phyloP scores from a whole-genome alignment of 2,888 invertebrate species.

The Scaptomyza parva region DNA sequence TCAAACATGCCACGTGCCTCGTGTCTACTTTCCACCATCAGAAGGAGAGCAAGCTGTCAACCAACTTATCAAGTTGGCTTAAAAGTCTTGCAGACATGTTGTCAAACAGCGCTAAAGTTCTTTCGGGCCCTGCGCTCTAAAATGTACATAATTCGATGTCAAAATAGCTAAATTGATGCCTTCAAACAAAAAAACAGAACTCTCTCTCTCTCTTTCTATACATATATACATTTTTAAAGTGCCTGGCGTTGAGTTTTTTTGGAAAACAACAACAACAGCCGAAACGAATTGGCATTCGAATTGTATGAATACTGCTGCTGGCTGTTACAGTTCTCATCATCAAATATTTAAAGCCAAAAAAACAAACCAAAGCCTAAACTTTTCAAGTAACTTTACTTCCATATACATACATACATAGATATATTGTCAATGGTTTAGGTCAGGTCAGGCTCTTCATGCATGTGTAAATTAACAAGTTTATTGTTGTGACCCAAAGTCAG shows the following conservation, averaged over 20 bases:
- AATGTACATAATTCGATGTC: constrained; percentile 71
- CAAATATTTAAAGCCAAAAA: constrained; percentile 70
- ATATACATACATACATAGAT: too few species aligned
- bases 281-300: constrained; percentile 3
- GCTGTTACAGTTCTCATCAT: constrained; percentile 72
- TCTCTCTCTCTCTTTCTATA: too few species aligned
- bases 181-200: constrained; percentile 10
- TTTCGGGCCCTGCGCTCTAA: constrained; percentile 23
- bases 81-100: constrained; percentile 48
- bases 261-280: too few species aligned
- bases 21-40: not conserved
- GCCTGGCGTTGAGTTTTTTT: constrained; percentile 24
- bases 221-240: constrained; percentile 24
- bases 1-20: constrained; percentile 1
- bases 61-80: constrained; percentile 22
- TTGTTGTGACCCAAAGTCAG: constrained; percentile 49
- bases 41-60: constrained; percentile 12
- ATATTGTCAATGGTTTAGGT: not conserved
- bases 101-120: constrained; percentile 53
- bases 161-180: constrained; percentile 61
- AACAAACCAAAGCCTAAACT: constrained; percentile 14
- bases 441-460: constrained; percentile 36
- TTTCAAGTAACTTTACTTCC: not conserved
- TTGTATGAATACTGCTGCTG: constrained; percentile 53
- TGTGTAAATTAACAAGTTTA: constrained; percentile 75